These are phyloP conservation scores for Brachionus sp. DNA, from an alignment of 1,140 invertebrate genomes.

Conservation along the genomic window DNA sequence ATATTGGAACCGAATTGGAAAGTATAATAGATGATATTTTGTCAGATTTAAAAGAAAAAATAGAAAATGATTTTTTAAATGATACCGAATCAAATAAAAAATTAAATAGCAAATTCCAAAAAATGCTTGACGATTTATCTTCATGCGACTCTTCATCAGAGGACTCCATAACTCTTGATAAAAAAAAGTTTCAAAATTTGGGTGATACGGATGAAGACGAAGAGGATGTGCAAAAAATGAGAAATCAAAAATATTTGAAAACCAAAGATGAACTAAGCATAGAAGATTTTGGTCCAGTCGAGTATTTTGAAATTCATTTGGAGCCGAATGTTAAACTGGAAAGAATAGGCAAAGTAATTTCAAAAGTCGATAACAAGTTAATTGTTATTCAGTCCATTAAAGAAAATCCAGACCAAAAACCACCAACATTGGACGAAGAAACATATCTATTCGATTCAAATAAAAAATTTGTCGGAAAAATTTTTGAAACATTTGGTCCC, in stretches of 20 bases:
- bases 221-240: neutral
- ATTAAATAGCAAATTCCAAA: neutral
- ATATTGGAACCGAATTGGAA: neutral
- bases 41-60: constrained; percentile 15
- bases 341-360: constrained; percentile 37
- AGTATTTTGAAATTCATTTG: constrained; percentile 27
- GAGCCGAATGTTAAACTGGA: constrained; percentile 1
- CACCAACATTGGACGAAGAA: constrained; percentile 33
- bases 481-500: constrained; percentile 85
- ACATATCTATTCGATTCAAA: constrained; percentile 33
- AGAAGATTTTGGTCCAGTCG: constrained; percentile 22
- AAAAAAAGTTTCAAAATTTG: neutral
- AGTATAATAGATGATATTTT: neutral
- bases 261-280: constrained; percentile 32
- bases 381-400: neutral
- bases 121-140: neutral
- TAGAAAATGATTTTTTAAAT: constrained; percentile 1
- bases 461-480: constrained; percentile 54
- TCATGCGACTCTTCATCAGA: neutral
- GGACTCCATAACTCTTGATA: neutral
- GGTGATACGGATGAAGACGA: constrained; percentile 1
- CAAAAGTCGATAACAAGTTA: constrained; percentile 25
- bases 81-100: neutral
- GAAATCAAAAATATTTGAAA: constrained; percentile 30
- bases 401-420: constrained; percentile 6